Evolutionary conservation across 2,888 invertebrate genomes (phyloP), one percentile per base, ranked within the genome.

Genomic region (Trichopria drosophilae): DNA sequence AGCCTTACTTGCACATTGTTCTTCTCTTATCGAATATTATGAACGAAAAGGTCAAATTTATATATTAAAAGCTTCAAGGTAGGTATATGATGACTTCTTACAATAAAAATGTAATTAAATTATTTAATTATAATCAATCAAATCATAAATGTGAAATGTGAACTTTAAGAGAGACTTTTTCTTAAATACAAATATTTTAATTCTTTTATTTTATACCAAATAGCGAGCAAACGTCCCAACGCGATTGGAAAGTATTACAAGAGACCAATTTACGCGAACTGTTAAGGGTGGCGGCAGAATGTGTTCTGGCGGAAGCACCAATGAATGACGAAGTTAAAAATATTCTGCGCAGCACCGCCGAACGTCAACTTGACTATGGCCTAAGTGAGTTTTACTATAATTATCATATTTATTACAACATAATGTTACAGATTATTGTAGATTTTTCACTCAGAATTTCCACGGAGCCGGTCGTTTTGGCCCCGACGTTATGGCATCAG

Each of bases 351-450:
- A 72, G 71, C 36, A 66, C 68, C 4, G 57, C 67, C 9, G 68
- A 73, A 45, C 67, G 68, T 19, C 73, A 73, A 43, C 52, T 73
- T 16, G 72, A 73, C 18, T 61, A 68, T 31, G 71, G 67, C 55
- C 63, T 73, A 61, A 65, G 73, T 73, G 61, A 47, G 63, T 61
- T 24, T 2, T 22, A 42, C 37, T 31, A n/a, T n/a, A n/a, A n/a
- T n/a, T n/a, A n/a, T n/a, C n/a, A n/a, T n/a, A 19, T 16, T 43
- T 22, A 26, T 32, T 51, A 32, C 23, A 51, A 29, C 7, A 13
- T 39, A 29, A 13, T 23, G 15, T 9, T 50, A 19, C 23, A 18
- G 13, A 50, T n/a, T n/a, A n/a, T n/a, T n/a, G 18, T 6, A n/a
- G n/a, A n/a, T n/a, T n/a, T n/a, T n/a, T n/a, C n/a, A n/a, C n/a